phyloP scores from a whole-genome alignment of 1,140 invertebrate genomes.

The Watersipora subatra region DNA sequence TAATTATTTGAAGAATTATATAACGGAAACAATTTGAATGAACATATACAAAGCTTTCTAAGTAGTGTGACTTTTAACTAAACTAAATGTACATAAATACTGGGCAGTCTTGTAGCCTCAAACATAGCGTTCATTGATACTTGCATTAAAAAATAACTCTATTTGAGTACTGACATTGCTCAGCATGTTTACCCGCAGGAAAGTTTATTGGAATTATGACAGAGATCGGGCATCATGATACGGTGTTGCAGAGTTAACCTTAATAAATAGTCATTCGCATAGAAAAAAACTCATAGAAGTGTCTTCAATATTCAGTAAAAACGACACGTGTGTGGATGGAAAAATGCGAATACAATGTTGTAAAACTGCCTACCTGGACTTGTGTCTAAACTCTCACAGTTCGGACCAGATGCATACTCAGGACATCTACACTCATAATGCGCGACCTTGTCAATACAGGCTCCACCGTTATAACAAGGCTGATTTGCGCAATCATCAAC shows the following conservation, averaged over 20 bases:
- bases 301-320: neutral
- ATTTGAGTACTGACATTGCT: too few species aligned
- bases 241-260: neutral
- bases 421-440: constrained; percentile 66
- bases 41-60: too few species aligned
- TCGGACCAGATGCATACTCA: neutral
- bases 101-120: too few species aligned
- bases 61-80: too few species aligned
- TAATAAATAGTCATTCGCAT: neutral
- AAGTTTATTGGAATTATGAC: neutral
- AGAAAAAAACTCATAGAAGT: neutral
- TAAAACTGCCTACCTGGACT: too few species aligned
- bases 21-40: too few species aligned
- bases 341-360: too few species aligned
- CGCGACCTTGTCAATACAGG: constrained; percentile 62
- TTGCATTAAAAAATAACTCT: too few species aligned
- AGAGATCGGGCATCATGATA: neutral
- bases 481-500: constrained; percentile 68
- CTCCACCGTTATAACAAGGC: constrained; percentile 74
- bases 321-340: neutral
- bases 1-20: too few species aligned
- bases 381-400: neutral
- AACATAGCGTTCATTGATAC: too few species aligned
- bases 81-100: too few species aligned
- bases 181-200: too few species aligned